These are phyloP conservation scores for Proteles cristata DNA, from an alignment of 2,113 vertebrate species.

Conservation along the genomic window DNA sequence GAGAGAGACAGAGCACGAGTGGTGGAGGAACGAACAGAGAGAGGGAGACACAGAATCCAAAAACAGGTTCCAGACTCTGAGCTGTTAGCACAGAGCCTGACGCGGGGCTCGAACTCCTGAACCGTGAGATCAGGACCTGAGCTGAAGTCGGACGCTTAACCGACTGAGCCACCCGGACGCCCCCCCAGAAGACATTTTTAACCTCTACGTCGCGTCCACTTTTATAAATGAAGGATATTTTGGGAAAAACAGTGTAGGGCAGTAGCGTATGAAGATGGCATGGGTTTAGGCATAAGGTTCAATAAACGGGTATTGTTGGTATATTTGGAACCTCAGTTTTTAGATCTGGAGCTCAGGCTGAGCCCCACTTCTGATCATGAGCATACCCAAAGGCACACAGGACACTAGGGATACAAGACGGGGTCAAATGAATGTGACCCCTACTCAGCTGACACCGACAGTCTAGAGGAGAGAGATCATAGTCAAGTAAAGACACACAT, in stretches of 20 bases:
- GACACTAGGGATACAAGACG: background rate
- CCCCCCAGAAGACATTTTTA: background rate
- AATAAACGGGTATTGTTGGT: background rate
- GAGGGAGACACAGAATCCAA: too few species aligned
- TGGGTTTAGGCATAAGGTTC: background rate
- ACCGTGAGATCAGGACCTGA: too few species aligned
- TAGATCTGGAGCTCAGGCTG: background rate
- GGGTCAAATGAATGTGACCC: too few species aligned
- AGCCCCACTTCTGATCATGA: background rate
- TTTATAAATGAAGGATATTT: background rate
- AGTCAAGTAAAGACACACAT: background rate
- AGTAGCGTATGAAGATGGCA: rapidly evolving
- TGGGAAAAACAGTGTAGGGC: background rate
- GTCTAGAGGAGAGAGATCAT: background rate
- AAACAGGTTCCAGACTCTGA: too few species aligned
- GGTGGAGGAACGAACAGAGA: too few species aligned
- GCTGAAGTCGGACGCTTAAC: too few species aligned
- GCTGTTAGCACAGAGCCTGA: too few species aligned
- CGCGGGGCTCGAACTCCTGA: too few species aligned
- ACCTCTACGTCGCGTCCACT: rapidly evolving
- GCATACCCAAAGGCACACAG: too few species aligned
- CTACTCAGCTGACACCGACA: background rate
- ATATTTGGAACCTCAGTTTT: background rate
- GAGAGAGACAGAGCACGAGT: too few species aligned
- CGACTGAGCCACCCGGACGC: too few species aligned